Base-by-base conservation (phyloP, 2,888 invertebrate genomes). In the Adela reaumurella region DNA sequence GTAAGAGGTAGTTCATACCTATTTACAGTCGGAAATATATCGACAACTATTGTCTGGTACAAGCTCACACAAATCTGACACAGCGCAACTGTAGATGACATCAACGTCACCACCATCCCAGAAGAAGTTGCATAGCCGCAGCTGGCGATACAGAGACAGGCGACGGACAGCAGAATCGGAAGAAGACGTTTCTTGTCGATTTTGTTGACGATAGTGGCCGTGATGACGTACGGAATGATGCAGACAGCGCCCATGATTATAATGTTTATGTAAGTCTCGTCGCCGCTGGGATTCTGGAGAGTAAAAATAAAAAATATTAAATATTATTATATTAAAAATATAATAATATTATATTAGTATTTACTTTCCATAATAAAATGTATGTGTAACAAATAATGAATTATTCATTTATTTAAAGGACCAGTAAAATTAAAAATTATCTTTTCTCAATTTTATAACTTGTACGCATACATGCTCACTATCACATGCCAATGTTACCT, bases 201-300 rank as follows among this genome's bases (percentile, higher is more conserved):
- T 54, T 55, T 62, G 50, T 67, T 70, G 1, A 73, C 68, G 2
- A 73, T 48, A 0, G 67, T 45, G 0, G 66, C 67, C 1, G 60
- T 64, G 35, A 69, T 56, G 49, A 65, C 58, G 53, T 59, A 68
- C 0, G 71, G 69, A 1, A 66, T 42, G 0, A 67, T 11, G 44
- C 65, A 65, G 3, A 65, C 60, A 8, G 56, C 55, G 1, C 71
- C 71, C 11, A 72, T 54, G 16, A 72, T 68, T 1, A 72, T 65
- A 42, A 65, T 70, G 60, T 71, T 71, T 16, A 70, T 66, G 49
- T 72, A 73, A 0, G 73, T 73, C 46, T 69, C 67, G 2, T 61
- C 53, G 0, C 73, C 73, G 42, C 68, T 70, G 54, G 57, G 62
- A 6, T 57, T 57, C 73, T 73, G 65, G 46, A 61, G n/a, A n/a